Base-by-base conservation (phyloP, 2,888 invertebrate species). In the Doris montereyensis region DNA sequence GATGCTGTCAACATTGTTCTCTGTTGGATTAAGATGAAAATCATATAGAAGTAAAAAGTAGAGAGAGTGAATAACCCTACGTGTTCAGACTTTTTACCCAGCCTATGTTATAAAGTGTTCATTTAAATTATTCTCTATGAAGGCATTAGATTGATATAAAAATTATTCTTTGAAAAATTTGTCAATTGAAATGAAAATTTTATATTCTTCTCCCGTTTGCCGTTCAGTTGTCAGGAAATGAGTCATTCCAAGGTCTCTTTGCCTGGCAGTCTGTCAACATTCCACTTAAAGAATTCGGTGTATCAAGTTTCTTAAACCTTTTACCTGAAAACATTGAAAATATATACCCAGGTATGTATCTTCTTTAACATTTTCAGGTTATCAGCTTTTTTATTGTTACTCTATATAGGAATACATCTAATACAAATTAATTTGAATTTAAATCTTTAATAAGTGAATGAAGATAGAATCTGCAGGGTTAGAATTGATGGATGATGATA, bases 271-370 rank as follows among this genome's bases (percentile, higher is more conserved):
- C 65, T 21, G 75, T 75, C 8, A 26, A 67, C 52, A 71, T 72
- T 28, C 28, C 24, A 21, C 26, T n/a, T 0, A 79, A 79, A 71
- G 76, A 76, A 10, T 87, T 88, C 81, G 89, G 86, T 10, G 87
- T 85, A 0, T 76, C 80, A 28, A 85, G 88, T 74, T 89, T 91
- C 62, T 52, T 77, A 24, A 71, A 84, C 8, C 89, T 90, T 73
- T 80, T 90, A 4, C 90, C 90, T 13, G 62, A 74, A 24, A 81
- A 82, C 10, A 32, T 28, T 1, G 26, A 78, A 2, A 71, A 74
- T 26, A 62, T 84, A 1, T 82, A 28, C 5, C 71, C 79, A 76
- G 85, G 79, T 3, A 67, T 62, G 41, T 68, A 41, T 58, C 52
- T 65, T 28, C 81, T 79, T 58, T 79, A 57, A 32, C 34, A 58